Conservation (phyloP, 2,113 vertebrate species). For the Martes martes region DNA sequence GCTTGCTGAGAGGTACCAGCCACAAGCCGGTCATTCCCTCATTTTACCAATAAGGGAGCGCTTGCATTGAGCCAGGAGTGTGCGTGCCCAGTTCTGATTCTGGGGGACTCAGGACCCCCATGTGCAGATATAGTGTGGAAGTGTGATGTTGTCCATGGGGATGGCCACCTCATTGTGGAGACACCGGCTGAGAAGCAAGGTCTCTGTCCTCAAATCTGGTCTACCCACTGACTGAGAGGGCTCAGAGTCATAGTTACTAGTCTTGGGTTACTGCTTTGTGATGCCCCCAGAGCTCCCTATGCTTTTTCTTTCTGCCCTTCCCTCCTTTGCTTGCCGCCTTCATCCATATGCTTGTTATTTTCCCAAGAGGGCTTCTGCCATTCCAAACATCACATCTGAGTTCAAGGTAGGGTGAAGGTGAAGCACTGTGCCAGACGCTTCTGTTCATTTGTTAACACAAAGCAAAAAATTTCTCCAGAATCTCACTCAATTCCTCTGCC, state of each 20-base stretch:
- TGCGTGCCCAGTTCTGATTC: fast-evolving
- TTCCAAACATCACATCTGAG: neutral
- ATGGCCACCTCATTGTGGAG: neutral
- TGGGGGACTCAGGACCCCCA: neutral
- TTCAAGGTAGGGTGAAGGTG: neutral
- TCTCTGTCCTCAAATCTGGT: neutral
- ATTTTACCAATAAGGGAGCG: fast-evolving
- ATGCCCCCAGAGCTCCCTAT: neutral
- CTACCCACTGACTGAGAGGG: neutral
- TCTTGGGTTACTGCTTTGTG: neutral
- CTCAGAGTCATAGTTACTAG: too few species aligned
- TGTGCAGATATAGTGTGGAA: neutral
- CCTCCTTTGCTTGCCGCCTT: neutral
- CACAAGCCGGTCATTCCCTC: neutral
- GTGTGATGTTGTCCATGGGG: fast-evolving
- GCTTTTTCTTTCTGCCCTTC: neutral
- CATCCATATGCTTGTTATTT: neutral
- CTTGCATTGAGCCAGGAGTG: neutral
- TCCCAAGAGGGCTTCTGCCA: neutral
- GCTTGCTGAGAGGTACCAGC: neutral
- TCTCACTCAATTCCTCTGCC: neutral
- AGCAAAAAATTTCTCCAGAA: neutral
- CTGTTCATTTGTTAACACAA: neutral
- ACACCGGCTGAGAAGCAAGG: neutral
- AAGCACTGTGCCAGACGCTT: neutral